Base-by-base conservation (phyloP, 2,113 vertebrate species). In the Alexandromys fortis region DNA sequence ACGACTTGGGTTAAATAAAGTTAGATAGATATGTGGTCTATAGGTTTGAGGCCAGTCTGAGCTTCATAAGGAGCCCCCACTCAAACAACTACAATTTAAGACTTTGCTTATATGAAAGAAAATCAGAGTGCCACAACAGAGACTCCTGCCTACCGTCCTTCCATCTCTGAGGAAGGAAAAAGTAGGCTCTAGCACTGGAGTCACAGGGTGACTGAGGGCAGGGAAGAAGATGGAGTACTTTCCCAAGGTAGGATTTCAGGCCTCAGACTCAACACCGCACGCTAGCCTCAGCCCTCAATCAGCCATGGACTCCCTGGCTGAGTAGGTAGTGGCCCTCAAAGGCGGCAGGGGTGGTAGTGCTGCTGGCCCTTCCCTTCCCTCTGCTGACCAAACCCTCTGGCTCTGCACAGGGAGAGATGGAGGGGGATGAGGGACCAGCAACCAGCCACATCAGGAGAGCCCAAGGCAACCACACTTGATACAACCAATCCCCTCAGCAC, bases 401-500 rank as follows among this genome's bases (percentile, higher is more conserved):
- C 42, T 93, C 38, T 94, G 77, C 73, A 85, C 45, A 95, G 89
- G 58, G 52, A 77, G 47, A 73, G 75, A 61, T 24, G 55, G 35
- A 47, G 42, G 30, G 58, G 65, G 28, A 9, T 10, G 17, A 12
- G 35, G 38, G 19, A 33, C 55, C 55, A 45, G 4, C n/a, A 73
- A 19, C 38, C 61, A 77, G 35, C 22, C 47, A 90, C 72, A 95
- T 85, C 91, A 90, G 61, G 30, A 83, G 58, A 90, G 94, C 76
- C 86, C 67, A 42, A 94, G 81, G 73, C 91, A 89, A 96, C 86
- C 76, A 72, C 92, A 97, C 77, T 91, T 95, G 86, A 78, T 38
- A 28, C 79, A 91, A 91, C 91, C 89, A 95, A 97, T 97, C 91
- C 45, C 24, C n/a, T 42, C n/a, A 19, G 14, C n/a, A 63, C 81